These are phyloP conservation scores for Erebia aethiops DNA, from an alignment of 2,888 invertebrate species.

Conservation along the genomic window DNA sequence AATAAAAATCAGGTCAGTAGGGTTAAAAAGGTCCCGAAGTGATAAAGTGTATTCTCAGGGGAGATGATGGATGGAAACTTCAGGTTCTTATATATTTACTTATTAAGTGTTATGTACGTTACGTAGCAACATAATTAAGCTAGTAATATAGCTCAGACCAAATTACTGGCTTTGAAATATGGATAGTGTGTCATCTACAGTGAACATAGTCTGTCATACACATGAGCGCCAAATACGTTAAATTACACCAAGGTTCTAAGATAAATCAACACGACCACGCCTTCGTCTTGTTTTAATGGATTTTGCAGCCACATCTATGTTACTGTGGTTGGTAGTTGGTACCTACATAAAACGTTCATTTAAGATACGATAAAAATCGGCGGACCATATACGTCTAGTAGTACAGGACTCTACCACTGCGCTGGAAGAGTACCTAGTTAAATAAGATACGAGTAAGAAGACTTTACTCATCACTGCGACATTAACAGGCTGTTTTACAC, in stretches of 20 bases:
- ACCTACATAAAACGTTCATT: neutral
- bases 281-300: conserved; percentile 13
- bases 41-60: too few species aligned
- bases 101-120: too few species aligned
- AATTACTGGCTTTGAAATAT: neutral
- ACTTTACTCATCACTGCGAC: neutral
- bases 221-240: conserved; percentile 12
- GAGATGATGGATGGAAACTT: too few species aligned
- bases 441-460: neutral
- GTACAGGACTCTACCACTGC: neutral
- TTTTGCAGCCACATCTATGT: neutral
- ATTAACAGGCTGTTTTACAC: neutral
- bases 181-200: conserved; percentile 9
- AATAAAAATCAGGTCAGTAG: too few species aligned
- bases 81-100: too few species aligned
- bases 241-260: conserved; percentile 14
- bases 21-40: too few species aligned
- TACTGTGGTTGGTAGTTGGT: neutral
- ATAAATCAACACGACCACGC: conserved; percentile 11
- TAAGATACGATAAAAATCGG: neutral
- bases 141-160: neutral
- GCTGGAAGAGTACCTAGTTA: neutral
- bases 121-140: neutral
- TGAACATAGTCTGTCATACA: conserved; percentile 5
- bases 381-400: neutral